Base-by-base conservation (phyloP, 1,140 invertebrate species). In the Eufriesea mexicana region DNA sequence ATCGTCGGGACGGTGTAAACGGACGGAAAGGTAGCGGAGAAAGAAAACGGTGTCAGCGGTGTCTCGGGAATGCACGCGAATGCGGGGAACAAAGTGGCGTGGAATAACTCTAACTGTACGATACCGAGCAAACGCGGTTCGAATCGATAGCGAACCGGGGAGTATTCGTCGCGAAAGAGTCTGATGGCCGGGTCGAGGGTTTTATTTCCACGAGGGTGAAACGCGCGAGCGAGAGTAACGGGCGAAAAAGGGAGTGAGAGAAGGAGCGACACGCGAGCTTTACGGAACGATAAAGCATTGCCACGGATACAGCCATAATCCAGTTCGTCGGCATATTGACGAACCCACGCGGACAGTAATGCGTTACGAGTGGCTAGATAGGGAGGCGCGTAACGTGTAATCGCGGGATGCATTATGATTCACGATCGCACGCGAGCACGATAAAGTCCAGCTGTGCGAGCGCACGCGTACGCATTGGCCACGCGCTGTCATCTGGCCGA, bases 311-410 rank as follows among this genome's bases (percentile, higher is more conserved):
- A 66, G 25, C 61, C 51, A 28, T 76, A 76, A 68, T 82, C 79
- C 45, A 76, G 79, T 76, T 51, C 62, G 42, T 73, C 25, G 79
- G 51, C 79, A 23, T 59, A 82, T 82, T 76, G 79, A 82, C 73
- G 79, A 57, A 67, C 51, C 62, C 73, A 42, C 79, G 76, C 51
- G 79, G 49, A 57, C 54, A 51, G 72, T 76, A 82, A 82, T 76
- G 72, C 73, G 79, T 82, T 76, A 82, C 79, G 79, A 82, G 73
- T 82, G 79, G 73, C 62, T 25, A 68, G 73, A 82, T 82, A 76
- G 61, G 51, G 45, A 16, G 72, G 49, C 71, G 79, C 72, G 79
- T 81, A 81, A 76, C 75, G 72, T 75, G 79, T 81, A 81, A 81
- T 81, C 79, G 62, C 61, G 51, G 49, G 72, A 75, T 72, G 61